phyloP scores from a whole-genome alignment of 1,140 invertebrate species.

The Danaus melanippus region DNA sequence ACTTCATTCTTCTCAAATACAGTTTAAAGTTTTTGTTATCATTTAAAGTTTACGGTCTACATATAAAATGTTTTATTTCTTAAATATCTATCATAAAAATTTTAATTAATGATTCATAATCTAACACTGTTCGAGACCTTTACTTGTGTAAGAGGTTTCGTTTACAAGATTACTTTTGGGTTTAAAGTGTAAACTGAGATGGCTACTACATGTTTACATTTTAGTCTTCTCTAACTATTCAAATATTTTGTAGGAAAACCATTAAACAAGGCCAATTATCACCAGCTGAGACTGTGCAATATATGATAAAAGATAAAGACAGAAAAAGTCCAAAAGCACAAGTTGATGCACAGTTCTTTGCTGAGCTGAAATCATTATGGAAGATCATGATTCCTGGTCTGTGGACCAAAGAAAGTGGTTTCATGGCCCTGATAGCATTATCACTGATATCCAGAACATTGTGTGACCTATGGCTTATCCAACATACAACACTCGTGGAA shows the following conservation, averaged over 20 bases:
- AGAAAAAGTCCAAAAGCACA: slow-evolving; percentile 82
- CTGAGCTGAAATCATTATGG: slow-evolving; percentile 83
- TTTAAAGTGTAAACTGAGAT: no score
- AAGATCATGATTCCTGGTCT: slow-evolving; percentile 88
- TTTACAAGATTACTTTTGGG: no score
- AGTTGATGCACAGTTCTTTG: slow-evolving; percentile 88
- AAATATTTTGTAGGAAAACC: slow-evolving; percentile 22
- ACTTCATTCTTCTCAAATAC: no score
- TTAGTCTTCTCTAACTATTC: no score
- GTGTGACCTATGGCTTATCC: slow-evolving; percentile 98
- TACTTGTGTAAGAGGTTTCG: no score
- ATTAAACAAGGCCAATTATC: slow-evolving; percentile 29
- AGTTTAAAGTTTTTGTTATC: no score
- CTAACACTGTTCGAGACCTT: no score
- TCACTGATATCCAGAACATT: slow-evolving; percentile 90
- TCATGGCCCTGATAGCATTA: slow-evolving; percentile 84
- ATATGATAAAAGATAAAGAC: slow-evolving; percentile 82
- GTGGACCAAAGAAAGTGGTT: slow-evolving; percentile 82
- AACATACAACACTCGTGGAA: slow-evolving; percentile 93
- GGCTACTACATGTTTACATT: no score
- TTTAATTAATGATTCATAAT: no score
- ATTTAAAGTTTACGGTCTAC: no score
- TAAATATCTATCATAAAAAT: no score
- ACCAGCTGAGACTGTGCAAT: slow-evolving; percentile 80
- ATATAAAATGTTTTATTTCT: no score